Evolutionary conservation across 1,140 invertebrate genomes (phyloP).

Genomic region (Hyposmocoma kahamanoa): DNA sequence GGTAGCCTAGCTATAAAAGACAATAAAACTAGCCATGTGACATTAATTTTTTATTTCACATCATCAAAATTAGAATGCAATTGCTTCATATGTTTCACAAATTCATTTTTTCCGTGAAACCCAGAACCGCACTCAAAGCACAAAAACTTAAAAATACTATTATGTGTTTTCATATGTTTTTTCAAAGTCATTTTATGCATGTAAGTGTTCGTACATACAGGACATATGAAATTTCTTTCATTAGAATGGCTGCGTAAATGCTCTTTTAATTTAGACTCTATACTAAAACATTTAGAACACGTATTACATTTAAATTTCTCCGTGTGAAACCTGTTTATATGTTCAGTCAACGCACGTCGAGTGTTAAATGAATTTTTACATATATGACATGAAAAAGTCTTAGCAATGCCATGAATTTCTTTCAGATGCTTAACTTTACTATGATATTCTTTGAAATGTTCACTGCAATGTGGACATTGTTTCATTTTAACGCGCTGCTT

Average conservation of each 20-base stretch:
- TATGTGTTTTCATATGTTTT: constrained; percentile 78
- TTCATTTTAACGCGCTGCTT: constrained; percentile 23
- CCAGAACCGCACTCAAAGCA: constrained; percentile 60
- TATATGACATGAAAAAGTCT: constrained; percentile 29
- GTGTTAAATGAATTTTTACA: constrained; percentile 31
- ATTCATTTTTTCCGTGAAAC: constrained; percentile 34
- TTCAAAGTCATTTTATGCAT: constrained; percentile 79
- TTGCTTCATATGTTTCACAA: constrained; percentile 21
- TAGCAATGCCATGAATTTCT: constrained; percentile 30
- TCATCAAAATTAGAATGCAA: constrained; percentile 10
- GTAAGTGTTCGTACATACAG: constrained; percentile 75
- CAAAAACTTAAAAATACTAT: constrained; percentile 40
- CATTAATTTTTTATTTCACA: too few species aligned
- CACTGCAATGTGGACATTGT: constrained; percentile 31
- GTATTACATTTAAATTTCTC: constrained; percentile 69
- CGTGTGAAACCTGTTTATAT: constrained; percentile 61
- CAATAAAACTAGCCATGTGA: too few species aligned
- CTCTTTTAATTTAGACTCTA: constrained; percentile 76
- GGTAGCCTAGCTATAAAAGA: too few species aligned
- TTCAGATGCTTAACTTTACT: constrained; percentile 40
- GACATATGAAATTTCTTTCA: constrained; percentile 73
- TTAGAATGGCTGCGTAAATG: constrained; percentile 81
- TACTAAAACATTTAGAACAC: constrained; percentile 67
- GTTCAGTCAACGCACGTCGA: constrained; percentile 34
- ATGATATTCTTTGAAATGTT: constrained; percentile 40